Base-by-base conservation (phyloP, 30 jellyfish, hydroid and myxozoan species). In the Aurelia coerulea region DNA sequence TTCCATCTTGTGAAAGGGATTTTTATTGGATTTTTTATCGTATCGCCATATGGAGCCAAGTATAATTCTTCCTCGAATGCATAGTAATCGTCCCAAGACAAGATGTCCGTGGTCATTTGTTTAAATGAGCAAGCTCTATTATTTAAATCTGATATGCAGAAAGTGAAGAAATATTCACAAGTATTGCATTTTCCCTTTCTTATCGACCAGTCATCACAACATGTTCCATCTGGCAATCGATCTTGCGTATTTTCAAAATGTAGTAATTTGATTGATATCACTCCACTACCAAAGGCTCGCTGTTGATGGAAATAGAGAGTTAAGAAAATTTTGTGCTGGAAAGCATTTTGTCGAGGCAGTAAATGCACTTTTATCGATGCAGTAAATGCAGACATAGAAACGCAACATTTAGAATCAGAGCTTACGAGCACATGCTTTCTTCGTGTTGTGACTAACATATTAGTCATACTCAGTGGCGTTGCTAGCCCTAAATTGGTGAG, bases 241-340 rank as follows among this genome's bases (percentile, higher is more conserved):
- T 69, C 23, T 23, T 52, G 33, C 2, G 70, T 54, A 65, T 79
- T 79, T 34, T 79, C 89, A 67, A 62, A 79, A 23, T 79, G 80
- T 17, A 79, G 7, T 1, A 79, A 34, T 5, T 79, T 79, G 12
- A 79, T 63, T 19, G 89, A 63, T 41, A 79, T 41, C 9, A 10
- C 39, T 49, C 89, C 89, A 79, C 53, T 81, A 32, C 80, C 29
- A 31, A 53, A 53, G 5, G 42, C 74, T 16, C 74, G 35, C 89
- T 78, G 82, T 34, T 9, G 14, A 46, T 46, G 2, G 56, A 46
- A 46, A 46, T 46, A 46, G 15, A 2, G 56, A 46, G 56, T 46
- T 7, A 2, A 46, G 11, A 16, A 5, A 46, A 46, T 46, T 2
- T 46, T n/a, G n/a, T n/a, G n/a, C n/a, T n/a, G 56, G 56, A 46